Percentiles rank a stretch among this genome's conserved stretches.
These are phyloP conservation scores for Theristicus caerulescens DNA, from an alignment of 2,113 vertebrate species.

Conservation along the genomic window DNA sequence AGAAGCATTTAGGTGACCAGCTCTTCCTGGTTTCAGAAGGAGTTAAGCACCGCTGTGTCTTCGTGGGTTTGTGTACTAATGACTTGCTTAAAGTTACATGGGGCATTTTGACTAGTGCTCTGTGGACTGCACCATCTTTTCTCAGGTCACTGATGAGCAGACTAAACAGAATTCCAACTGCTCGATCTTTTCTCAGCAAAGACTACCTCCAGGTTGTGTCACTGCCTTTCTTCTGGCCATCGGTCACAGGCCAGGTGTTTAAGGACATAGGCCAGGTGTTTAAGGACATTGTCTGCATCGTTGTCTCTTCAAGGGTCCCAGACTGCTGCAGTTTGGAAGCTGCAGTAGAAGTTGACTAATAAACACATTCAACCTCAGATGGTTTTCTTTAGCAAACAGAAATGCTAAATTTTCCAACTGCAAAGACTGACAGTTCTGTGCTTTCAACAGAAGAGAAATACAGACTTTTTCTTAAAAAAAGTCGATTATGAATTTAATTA, in stretches of 20 bases:
- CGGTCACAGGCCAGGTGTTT: not conserved
- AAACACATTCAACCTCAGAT: not conserved
- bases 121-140: not conserved
- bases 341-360: not conserved
- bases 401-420: not conserved
- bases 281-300: not conserved
- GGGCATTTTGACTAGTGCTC: not conserved
- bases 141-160: not conserved
- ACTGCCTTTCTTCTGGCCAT: not conserved
- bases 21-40: not conserved
- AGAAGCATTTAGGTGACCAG: not conserved
- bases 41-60: not conserved
- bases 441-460: not conserved
- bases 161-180: not conserved
- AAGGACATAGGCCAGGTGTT: not conserved
- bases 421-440: not conserved
- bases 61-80: not conserved
- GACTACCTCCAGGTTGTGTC: not conserved
- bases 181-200: not conserved
- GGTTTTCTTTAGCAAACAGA: not conserved
- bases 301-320: not conserved
- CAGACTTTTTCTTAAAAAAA: not conserved
- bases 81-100: not conserved
- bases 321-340: not conserved
- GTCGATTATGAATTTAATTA: constrained; percentile 13